Evolutionary conservation across 2,797 vertebrate genomes (phyloP).

Genomic region (Sebastes cheni): DNA sequence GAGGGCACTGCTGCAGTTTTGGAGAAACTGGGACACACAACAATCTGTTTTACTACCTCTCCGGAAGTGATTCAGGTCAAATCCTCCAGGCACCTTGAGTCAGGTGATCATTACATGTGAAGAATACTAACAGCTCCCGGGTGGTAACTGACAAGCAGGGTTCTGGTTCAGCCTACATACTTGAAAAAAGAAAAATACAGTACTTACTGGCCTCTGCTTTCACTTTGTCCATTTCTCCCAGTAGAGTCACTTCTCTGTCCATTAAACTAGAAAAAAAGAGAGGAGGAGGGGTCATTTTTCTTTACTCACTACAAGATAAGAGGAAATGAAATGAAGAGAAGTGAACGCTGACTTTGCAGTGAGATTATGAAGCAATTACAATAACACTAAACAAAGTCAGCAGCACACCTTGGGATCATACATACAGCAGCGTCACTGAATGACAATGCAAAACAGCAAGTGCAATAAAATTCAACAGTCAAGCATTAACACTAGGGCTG

Average conservation of each 20-base stretch:
- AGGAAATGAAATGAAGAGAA: background rate
- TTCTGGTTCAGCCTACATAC: constrained; percentile 7
- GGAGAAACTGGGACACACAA: constrained; percentile 54
- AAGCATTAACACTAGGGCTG: background rate
- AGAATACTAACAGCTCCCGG: constrained; percentile 27
- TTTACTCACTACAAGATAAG: constrained; percentile 17
- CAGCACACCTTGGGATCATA: background rate
- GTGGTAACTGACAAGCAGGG: constrained; percentile 6
- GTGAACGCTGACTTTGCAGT: constrained; percentile 18
- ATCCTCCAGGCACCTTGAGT: constrained; percentile 24
- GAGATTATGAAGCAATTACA: constrained; percentile 1
- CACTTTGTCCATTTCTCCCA: constrained; percentile 97
- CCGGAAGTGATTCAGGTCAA: constrained; percentile 56
- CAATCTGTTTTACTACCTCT: constrained; percentile 32
- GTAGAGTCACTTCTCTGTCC: constrained; percentile 94
- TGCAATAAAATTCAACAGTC: background rate
- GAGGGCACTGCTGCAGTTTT: constrained; percentile 20
- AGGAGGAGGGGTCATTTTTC: constrained; percentile 2
- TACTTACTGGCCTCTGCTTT: constrained; percentile 96
- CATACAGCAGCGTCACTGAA: background rate
- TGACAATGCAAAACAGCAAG: background rate
- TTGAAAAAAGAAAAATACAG: background rate
- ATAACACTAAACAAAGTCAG: background rate
- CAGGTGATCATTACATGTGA: constrained; percentile 55
- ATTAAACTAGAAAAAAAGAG: constrained; percentile 85